Evolutionary conservation across 2,113 vertebrate species (phyloP).

Genomic region (Osmerus eperlanus): DNA sequence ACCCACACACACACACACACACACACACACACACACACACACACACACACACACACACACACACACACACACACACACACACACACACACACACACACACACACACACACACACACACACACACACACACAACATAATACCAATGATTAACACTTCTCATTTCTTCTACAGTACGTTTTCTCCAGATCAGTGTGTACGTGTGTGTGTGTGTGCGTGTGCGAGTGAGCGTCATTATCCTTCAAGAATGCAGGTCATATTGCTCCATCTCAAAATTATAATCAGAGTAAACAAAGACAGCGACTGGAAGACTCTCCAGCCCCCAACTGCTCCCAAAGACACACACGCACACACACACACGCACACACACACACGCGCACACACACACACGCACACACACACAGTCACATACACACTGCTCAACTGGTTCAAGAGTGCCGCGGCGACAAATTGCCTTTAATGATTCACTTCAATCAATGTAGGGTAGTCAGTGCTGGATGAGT

Average conservation of each 20-base stretch:
- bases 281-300: conserved; percentile 40
- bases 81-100: conserved; percentile 17
- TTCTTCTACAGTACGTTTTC: conserved; percentile 7
- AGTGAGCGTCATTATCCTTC: background rate
- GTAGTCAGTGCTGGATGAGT: too few species aligned
- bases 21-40: conserved; percentile 18
- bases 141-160: conserved; percentile 12
- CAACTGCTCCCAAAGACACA: conserved; percentile 9
- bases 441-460: too few species aligned
- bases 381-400: background rate
- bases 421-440: too few species aligned
- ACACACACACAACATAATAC: conserved; percentile 14
- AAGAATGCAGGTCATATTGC: conserved; percentile 15
- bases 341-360: too few species aligned
- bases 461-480: too few species aligned
- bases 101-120: background rate
- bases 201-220: background rate
- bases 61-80: conserved; percentile 5
- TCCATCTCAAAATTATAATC: conserved; percentile 46
- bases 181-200: conserved; percentile 13
- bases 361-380: background rate
- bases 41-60: background rate
- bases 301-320: background rate
- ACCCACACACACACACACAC: background rate
- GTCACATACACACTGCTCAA: background rate